A percentile compares a stretch with the other conserved stretches of the same genome.
phyloP scores from a whole-genome alignment of 2,113 vertebrate genomes.

The Fulmarus glacialis region DNA sequence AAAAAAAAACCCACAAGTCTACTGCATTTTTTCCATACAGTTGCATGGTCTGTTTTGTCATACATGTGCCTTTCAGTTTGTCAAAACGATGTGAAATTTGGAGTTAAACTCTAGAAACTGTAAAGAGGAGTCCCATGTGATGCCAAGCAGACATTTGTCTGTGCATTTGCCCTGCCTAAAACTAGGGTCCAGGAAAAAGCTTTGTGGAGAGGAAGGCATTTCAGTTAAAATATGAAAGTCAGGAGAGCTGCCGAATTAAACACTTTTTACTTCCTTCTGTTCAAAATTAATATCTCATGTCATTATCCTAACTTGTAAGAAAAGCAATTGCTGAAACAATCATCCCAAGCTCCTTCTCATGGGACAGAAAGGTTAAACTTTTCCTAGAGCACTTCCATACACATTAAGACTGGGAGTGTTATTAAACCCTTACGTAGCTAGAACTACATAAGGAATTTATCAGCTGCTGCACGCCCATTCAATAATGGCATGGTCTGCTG shows the following conservation, averaged over 20 bases:
- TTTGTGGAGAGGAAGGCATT: background rate
- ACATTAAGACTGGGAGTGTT: background rate
- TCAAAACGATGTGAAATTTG: background rate
- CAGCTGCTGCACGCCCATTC: background rate
- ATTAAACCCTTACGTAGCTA: background rate
- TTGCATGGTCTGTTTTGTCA: background rate
- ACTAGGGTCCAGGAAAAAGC: background rate
- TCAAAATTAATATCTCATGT: background rate
- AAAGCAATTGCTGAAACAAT: background rate
- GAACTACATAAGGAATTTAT: background rate
- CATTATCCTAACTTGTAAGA: background rate
- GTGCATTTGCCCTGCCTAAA: background rate
- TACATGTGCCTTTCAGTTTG: background rate
- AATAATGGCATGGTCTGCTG: background rate
- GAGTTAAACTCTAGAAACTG: background rate
- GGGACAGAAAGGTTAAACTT: background rate
- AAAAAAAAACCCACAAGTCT: background rate
- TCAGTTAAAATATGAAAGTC: background rate
- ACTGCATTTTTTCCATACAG: background rate
- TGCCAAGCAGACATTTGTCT: background rate
- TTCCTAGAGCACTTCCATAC: background rate
- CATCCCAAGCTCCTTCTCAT: background rate
- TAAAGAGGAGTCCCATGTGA: accelerated
- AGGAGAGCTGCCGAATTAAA: background rate
- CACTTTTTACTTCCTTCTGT: background rate